Evolutionary conservation across 2,113 vertebrate species (phyloP), one percentile per base, ranked within the genome.

Genomic region (Zosterops lateralis): DNA sequence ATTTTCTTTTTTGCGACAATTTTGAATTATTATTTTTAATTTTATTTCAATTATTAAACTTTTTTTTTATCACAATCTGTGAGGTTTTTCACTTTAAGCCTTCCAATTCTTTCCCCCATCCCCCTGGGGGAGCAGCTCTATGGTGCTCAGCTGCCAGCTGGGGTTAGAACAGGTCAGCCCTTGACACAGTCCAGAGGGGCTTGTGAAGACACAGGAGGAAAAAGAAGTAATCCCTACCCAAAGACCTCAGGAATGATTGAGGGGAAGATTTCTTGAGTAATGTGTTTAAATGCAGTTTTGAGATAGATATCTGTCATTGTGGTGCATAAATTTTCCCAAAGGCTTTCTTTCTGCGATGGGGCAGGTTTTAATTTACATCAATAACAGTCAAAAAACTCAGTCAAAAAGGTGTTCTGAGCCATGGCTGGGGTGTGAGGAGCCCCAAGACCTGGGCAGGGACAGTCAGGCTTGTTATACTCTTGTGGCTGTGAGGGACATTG

Each of bases 401-500:
- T 31, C 28, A 15, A 40, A 62, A 17, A 7, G 40, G 6, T 9
- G 10, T 44, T 22, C 25, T 58, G 44, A 42, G 31, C 54, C 22
- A 17, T 18, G 24, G 34, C 2, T 40, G 50, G 14, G 9, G 12
- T 45, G 34, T 15, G 9, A 40, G 29, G 25, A 82, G 34, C 9
- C 38, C 51, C 22, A 19, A 8, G 8, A 61, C 12, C 32, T 64
- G 47, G 65, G 19, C 21, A 62, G 40, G 38, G 44, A 18, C 10
- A 11, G 5, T 45, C 56, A 32, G 31, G 28, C 14, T 85, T 16
- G 12, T 36, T 9, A 8, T 26, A 25, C 10, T 28, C 34, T 83
- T 22, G 20, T 60, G 15, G 10, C n/a, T 3, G 1, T 38, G 14
- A 21, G 1, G 1, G 19, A 18, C 31, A 1, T 29, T 16, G 32